Percentiles rank a stretch among this genome's conserved stretches.
Conservation (phyloP, 2,113 vertebrate species). For the Xenotilapia flavipinnis region DNA sequence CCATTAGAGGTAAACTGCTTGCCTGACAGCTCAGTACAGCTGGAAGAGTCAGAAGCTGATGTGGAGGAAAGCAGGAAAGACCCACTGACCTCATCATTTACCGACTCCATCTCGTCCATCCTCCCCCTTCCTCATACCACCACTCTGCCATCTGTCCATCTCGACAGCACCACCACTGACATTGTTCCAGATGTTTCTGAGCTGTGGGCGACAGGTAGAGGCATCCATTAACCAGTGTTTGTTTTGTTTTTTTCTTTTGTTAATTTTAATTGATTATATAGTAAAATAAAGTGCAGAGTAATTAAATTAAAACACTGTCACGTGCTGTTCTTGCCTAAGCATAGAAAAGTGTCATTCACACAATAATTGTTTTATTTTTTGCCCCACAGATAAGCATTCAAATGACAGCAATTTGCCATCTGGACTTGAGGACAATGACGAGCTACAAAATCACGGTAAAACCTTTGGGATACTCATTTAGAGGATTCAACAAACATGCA, state of each 20-base stretch:
- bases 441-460: slow-evolving; percentile 59
- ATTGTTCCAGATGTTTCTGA: slow-evolving; percentile 31
- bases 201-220: slow-evolving; percentile 55
- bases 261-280: not conserved
- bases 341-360: not conserved
- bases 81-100: slow-evolving; percentile 75
- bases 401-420: slow-evolving; percentile 41
- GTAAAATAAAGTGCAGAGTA: not conserved
- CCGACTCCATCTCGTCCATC: slow-evolving; percentile 86
- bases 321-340: not conserved
- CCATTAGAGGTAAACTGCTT: slow-evolving; percentile 79
- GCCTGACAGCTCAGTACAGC: slow-evolving; percentile 80
- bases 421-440: slow-evolving; percentile 57
- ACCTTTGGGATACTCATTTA: slow-evolving; percentile 11
- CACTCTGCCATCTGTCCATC: slow-evolving; percentile 62
- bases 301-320: not conserved
- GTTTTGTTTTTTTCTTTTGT: not conserved
- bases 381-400: slow-evolving; percentile 55
- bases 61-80: slow-evolving; percentile 81
- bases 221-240: not conserved
- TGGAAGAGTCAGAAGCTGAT: slow-evolving; percentile 61
- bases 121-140: slow-evolving; percentile 80
- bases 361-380: not conserved
- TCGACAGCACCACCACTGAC: not conserved
- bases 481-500: slow-evolving; percentile 44